A percentile compares a stretch with the other conserved stretches of the same genome.
Conservation (phyloP, 2,888 invertebrate genomes). For the Tiphia femorata region DNA sequence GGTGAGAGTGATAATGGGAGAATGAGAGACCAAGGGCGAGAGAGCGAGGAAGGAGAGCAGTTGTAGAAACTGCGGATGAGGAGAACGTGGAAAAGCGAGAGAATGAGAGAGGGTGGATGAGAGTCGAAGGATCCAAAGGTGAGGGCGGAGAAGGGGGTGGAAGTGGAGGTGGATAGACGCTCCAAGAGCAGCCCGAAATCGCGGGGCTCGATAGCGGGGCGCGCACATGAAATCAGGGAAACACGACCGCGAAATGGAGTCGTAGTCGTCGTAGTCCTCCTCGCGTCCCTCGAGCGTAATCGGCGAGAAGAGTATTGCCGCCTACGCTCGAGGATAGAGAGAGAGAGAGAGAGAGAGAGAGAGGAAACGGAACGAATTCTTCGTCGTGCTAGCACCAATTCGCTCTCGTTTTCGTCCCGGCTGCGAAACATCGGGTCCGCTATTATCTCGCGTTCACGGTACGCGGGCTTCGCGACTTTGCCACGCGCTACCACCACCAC, state of each 20-base stretch:
- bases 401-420: no score
- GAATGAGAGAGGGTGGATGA: no score
- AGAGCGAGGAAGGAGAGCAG: not conserved
- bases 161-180: constrained; percentile 1
- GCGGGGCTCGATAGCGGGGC: constrained; percentile 8
- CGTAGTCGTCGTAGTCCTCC: constrained; percentile 6
- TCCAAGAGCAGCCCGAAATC: constrained; percentile 11
- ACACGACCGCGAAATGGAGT: constrained; percentile 14
- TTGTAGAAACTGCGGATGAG: not conserved
- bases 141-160: no score
- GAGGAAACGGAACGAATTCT: not conserved
- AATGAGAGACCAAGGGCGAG: not conserved
- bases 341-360: not conserved
- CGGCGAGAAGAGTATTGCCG: constrained; percentile 7
- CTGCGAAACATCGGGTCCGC: no score
- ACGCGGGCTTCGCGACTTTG: no score
- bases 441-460: no score
- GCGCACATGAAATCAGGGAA: constrained; percentile 10
- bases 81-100: not conserved
- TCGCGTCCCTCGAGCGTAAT: no score
- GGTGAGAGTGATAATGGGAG: constrained; percentile 4
- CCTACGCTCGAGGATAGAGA: no score
- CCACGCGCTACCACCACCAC: no score
- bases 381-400: no score
- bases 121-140: no score